Base-by-base conservation (phyloP, 2,113 vertebrate genomes). In the Chaetodon trifascialis region DNA sequence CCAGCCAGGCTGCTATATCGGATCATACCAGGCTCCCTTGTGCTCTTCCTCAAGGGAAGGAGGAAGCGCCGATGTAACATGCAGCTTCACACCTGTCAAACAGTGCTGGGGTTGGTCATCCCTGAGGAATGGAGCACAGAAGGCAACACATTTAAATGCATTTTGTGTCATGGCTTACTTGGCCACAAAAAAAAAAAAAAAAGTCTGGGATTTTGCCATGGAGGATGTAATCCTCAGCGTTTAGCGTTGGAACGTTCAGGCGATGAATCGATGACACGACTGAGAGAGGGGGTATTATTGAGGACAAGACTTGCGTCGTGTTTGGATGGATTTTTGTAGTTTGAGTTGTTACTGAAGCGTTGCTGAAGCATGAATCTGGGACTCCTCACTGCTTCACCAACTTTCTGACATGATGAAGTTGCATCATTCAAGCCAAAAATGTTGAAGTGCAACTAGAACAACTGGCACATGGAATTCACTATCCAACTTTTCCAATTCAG, bases 31-130 rank as follows among this genome's bases (percentile, higher is more conserved):
- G 87, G 66, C 85, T 89, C 88, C 82, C 85, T 51, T 56, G 83
- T 86, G 88, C 84, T 85, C 49, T 60, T 86, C 80, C 89, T 91
- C 89, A 49, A 56, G 89, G 92, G 91, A 90, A 56, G 77, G 73
- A 77, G 72, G 84, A 81, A 64, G 80, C 74, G 40, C 73, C 67
- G 73, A 81, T 91, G 90, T 90, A 89, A 87, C 91, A 85, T 83
- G 86, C 88, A 76, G 91, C 88, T 92, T 89, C 87, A 89, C 92
- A 92, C 91, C 92, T 94, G 88, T 89, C 90, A 93, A 91, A 91
- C 90, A 60, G 81, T 58, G 71, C 78, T n/a, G 83, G 76, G 71
- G 81, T 76, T 72, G 75, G 82, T 89, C 90, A 75, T 84, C 87
- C 89, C 88, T 5, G 59, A 87, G 77, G 89, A 85, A 73, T 51